Base-by-base conservation (phyloP, 2,797 vertebrate genomes). In the Pantherophis alleghaniensis region DNA sequence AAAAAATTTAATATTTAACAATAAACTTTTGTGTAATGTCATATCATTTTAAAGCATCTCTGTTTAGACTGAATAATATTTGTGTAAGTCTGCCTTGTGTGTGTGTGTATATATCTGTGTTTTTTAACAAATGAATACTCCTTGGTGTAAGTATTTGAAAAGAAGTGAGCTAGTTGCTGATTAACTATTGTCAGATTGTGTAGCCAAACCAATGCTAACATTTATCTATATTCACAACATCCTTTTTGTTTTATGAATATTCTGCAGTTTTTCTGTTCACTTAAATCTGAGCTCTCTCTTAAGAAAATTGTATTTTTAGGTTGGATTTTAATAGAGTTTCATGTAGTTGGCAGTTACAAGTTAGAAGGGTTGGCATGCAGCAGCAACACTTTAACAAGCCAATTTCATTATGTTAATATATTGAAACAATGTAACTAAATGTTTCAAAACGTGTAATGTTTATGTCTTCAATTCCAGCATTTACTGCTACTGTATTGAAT, bases 231-330 rank as follows among this genome's bases (percentile, higher is more conserved):
- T 91, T 86, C 22, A 63, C 51, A n/a, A 24, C 7, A 63, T 87
- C 32, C 7, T 32, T 91, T 87, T 32, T 63, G 1, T 63, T 51
- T n/a, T n/a, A 55, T 47, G 86, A 66, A n/a, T 51, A 63, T 87
- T n/a, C 28, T 63, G 91, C 47, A 37, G 4, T 55, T 91, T 91
- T 86, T 11, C 56, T 60, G 18, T 28, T 51, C 18, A n/a, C 53
- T 51, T 86, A 18, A 59, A 91, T 61, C n/a, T 32, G 47, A 63
- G 42, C 47, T 32, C 24, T 91, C 9, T 56, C 59, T 83, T 83
- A 47, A 60, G 89, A 83, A 91, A 42, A 59, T 11, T 22, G 47
- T 37, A 74, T 74, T 69, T 90, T 90, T 83, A 91, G 56, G 37
- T 87, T 61, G n/a, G 60, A 37, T 11, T 63, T 91, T 87, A 91